Base-by-base conservation (phyloP, 2,888 invertebrate genomes). In the Actias luna region DNA sequence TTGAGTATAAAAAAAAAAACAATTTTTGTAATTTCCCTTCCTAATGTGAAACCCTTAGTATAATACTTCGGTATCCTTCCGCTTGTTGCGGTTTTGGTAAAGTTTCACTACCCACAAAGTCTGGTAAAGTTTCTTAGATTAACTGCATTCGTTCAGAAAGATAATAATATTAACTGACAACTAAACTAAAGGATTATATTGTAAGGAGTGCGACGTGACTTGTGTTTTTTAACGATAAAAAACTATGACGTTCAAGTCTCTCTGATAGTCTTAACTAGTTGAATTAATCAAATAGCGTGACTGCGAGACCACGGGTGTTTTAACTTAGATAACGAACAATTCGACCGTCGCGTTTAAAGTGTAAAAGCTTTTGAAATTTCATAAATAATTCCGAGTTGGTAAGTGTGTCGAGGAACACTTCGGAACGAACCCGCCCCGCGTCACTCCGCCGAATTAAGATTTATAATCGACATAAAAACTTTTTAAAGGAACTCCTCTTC, bases 391-490 rank as follows among this genome's bases (percentile, higher is more conserved):
- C 29, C 5, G 25, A 50, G 22, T 25, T 12, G 25, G 7, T 22
- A 50, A 25, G 46, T 22, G 25, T 22, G 46, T 8, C 12, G 46
- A 4, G 29, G 27, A 14, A 29, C 29, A n/a, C 29, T 55, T 55
- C 2, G 29, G 29, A 55, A 29, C 29, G n/a, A 55, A 55, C 29
- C 46, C 25, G 2, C 46, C 46, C 29, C 29, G 29, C 16, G 27
- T 1, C 29, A 0, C 1, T 58, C 61, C 35, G 36, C 63, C 25
- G 29, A 31, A 62, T 58, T 58, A 59, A 65, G 64, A 65, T 67
- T 67, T 65, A 66, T 64, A 63, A 65, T 65, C 58, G 64, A 62
- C 50, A 62, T 61, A 64, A 65, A 66, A 68, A 65, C 64, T 64
- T 64, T 64, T 63, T 60, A 5, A 61, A n/a, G 59, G 14, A 2